These are phyloP conservation scores for Papilio aristodemus DNA, from an alignment of 1,140 invertebrate species.

Conservation along the genomic window DNA sequence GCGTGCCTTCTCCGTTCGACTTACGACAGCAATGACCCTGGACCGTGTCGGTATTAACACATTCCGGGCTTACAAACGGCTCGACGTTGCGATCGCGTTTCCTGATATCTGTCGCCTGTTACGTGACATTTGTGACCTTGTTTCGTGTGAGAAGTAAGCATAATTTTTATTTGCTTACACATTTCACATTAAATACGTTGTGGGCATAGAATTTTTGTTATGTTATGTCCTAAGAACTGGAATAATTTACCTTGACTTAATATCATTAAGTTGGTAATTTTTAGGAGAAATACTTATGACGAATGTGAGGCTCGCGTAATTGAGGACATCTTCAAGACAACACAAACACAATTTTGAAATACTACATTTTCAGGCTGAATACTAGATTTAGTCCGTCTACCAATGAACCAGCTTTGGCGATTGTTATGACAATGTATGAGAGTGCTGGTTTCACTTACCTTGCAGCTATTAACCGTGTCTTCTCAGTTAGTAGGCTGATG, in stretches of 20 bases:
- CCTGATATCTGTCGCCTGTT: conserved; percentile 40
- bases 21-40: conserved; percentile 27
- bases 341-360: no score
- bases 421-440: no score
- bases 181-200: background rate
- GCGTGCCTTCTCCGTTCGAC: conserved; percentile 11
- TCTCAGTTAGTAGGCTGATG: no score
- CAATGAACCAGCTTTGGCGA: no score
- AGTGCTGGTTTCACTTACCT: no score
- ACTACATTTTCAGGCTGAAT: no score
- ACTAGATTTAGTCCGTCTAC: no score
- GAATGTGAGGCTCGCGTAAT: no score
- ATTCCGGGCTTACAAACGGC: conserved; percentile 37
- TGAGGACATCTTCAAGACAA: no score
- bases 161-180: conserved; percentile 2
- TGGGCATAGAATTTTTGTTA: background rate
- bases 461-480: no score
- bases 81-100: conserved; percentile 47
- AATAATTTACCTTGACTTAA: background rate
- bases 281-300: background rate
- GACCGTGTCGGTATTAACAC: conserved; percentile 15
- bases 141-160: conserved; percentile 25
- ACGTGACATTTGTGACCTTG: conserved; percentile 44
- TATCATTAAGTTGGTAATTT: background rate
- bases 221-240: background rate